Conservation (phyloP, 2,888 invertebrate genomes). For the Agrochola circellaris region DNA sequence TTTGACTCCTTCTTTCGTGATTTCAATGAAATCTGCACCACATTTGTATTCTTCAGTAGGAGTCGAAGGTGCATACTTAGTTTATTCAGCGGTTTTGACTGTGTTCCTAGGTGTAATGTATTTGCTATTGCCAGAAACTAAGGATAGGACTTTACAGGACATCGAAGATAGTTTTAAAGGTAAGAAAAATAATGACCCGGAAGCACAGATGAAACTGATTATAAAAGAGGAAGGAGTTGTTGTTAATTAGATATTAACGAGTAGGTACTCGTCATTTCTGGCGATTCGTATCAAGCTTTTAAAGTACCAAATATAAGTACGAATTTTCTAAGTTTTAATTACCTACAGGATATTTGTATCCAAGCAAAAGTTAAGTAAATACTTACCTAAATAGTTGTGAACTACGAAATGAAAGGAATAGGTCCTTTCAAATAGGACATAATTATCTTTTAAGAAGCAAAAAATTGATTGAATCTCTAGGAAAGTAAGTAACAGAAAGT, state of each 20-base stretch:
- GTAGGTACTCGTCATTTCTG: conserved; percentile 6
- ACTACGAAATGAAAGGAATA: not conserved
- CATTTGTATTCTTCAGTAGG: conserved; percentile 86
- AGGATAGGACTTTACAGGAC: conserved; percentile 86
- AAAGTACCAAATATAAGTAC: conserved; percentile 45
- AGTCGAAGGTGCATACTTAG: conserved; percentile 86
- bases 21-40: conserved; percentile 89
- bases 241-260: conserved; percentile 29
- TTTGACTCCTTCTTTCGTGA: conserved; percentile 84
- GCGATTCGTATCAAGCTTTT: conserved; percentile 12
- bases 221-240: conserved; percentile 69
- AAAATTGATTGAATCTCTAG: not conserved
- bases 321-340: conserved; percentile 12
- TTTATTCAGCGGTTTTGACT: conserved; percentile 82
- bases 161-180: conserved; percentile 88
- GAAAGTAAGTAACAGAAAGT: not conserved
- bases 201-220: conserved; percentile 84
- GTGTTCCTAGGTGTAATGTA: conserved; percentile 83
- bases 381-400: not conserved
- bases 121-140: conserved; percentile 84
- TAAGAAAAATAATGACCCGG: conserved; percentile 76
- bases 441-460: not conserved
- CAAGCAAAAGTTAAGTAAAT: not conserved
- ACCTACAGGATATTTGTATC: conserved; percentile 33
- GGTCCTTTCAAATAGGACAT: not conserved